Conservation (phyloP, 2,797 vertebrate species). For the Heliangelus exortis region DNA sequence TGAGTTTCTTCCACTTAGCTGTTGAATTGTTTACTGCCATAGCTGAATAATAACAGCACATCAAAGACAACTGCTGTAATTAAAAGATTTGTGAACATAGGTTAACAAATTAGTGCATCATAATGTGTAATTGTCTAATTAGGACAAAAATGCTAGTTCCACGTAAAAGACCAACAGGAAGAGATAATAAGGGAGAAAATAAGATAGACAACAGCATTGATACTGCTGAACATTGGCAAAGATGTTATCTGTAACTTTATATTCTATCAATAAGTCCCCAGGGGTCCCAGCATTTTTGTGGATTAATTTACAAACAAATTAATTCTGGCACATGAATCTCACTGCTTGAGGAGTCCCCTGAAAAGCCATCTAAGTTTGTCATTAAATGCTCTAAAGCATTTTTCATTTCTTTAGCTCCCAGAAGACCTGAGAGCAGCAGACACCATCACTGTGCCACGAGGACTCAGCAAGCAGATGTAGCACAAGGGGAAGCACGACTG, state of each 20-base stretch:
- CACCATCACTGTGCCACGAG: background rate
- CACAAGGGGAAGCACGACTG: background rate
- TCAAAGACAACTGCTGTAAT: constrained; percentile 78
- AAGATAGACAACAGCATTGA: constrained; percentile 24
- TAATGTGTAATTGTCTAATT: constrained; percentile 81
- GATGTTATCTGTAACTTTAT: constrained; percentile 21
- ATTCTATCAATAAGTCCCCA: constrained; percentile 21
- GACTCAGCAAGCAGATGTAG: background rate
- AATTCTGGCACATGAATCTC: background rate
- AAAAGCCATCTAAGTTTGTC: background rate
- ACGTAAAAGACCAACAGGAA: constrained; percentile 69
- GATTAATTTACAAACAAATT: constrained; percentile 39
- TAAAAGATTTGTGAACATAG: constrained; percentile 82
- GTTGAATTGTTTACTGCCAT: constrained; percentile 76
- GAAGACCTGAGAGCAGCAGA: background rate
- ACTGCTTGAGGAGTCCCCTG: background rate
- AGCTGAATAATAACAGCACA: constrained; percentile 78
- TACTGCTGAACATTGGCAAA: background rate
- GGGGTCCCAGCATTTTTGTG: background rate
- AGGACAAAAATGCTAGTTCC: constrained; percentile 74
- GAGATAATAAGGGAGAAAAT: constrained; percentile 56
- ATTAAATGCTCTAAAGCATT: background rate
- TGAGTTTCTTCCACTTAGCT: constrained; percentile 74
- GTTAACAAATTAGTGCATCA: constrained; percentile 81
- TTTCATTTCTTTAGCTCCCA: background rate